Conservation (phyloP, 2,113 vertebrate genomes). For the Oryzias celebensis region DNA sequence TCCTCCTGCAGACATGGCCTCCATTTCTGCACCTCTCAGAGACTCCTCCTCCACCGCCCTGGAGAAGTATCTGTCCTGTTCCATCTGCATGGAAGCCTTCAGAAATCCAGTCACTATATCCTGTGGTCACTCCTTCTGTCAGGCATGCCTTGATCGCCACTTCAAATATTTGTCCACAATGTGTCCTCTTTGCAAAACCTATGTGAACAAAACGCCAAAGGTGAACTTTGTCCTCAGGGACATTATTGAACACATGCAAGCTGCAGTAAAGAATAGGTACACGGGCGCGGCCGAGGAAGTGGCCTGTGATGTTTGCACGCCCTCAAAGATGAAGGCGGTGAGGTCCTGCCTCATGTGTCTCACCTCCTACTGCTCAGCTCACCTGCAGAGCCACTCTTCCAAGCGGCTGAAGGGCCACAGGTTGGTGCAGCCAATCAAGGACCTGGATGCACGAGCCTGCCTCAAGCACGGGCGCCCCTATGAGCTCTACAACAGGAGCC, state of each 20-base stretch:
- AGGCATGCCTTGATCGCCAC: slow-evolving; percentile 3
- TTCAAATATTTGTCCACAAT: fast-evolving
- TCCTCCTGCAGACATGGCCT: slow-evolving; percentile 41
- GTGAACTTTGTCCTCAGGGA: slow-evolving; percentile 52
- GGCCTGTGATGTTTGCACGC: slow-evolving; percentile 84
- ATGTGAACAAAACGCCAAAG: fast-evolving
- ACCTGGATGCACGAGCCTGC: slow-evolving; percentile 87
- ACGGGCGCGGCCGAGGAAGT: slow-evolving; percentile 71
- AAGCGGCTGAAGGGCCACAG: slow-evolving; percentile 84
- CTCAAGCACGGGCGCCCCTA: slow-evolving; percentile 84
- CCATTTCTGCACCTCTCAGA: not conserved
- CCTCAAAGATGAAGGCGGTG: slow-evolving; percentile 79
- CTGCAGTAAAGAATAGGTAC: not conserved
- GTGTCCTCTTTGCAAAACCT: slow-evolving; percentile 60
- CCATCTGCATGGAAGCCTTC: slow-evolving; percentile 54
- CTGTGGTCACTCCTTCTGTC: slow-evolving; percentile 72
- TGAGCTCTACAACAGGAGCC: slow-evolving; percentile 85
- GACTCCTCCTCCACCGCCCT: not conserved
- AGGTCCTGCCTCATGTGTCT: slow-evolving; percentile 92
- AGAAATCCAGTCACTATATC: slow-evolving; percentile 50
- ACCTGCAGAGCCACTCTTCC: slow-evolving; percentile 83
- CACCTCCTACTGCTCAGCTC: slow-evolving; percentile 85
- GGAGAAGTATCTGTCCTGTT: slow-evolving; percentile 45
- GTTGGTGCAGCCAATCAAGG: slow-evolving; percentile 82
- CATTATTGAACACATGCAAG: slow-evolving; percentile 7